Evolutionary conservation across 37 sponge, comb jelly and placozoan species (phyloP).

Genomic region (Hexactinellida sp.): DNA sequence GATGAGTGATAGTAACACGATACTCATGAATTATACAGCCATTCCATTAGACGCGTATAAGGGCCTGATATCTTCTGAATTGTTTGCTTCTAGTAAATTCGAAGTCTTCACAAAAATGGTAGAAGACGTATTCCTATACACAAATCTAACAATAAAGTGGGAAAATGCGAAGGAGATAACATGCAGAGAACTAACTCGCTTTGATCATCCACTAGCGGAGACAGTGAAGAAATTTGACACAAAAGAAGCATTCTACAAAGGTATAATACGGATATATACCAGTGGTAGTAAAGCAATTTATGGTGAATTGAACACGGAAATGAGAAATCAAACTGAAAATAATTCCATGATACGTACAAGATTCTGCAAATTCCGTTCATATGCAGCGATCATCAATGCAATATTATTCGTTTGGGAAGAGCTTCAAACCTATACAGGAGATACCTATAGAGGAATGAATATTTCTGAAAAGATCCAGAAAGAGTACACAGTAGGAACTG

Average conservation of each 20-base stretch:
- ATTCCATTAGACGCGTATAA: not conserved
- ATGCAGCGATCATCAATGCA: not conserved
- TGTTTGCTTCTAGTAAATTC: not conserved
- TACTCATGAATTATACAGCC: not conserved
- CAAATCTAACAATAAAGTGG: not conserved
- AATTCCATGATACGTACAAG: no score
- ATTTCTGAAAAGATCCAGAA: not conserved
- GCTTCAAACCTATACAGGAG: not conserved
- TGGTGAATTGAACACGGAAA: not conserved
- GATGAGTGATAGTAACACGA: not conserved
- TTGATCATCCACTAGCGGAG: not conserved
- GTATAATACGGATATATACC: not conserved
- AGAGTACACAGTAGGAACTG: not conserved
- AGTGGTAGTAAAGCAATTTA: not conserved
- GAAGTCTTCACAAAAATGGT: not conserved
- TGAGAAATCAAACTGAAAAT: not conserved
- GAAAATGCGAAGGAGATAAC: not conserved
- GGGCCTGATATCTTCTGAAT: not conserved
- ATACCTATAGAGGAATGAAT: not conserved
- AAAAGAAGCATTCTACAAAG: not conserved
- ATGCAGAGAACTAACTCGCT: not conserved
- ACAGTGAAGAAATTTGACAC: not conserved
- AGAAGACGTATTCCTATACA: not conserved
- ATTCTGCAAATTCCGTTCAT: not conserved
- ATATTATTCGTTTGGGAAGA: not conserved